Base-by-base conservation (phyloP, 2,888 invertebrate genomes). In the Rhagonycha lutea region DNA sequence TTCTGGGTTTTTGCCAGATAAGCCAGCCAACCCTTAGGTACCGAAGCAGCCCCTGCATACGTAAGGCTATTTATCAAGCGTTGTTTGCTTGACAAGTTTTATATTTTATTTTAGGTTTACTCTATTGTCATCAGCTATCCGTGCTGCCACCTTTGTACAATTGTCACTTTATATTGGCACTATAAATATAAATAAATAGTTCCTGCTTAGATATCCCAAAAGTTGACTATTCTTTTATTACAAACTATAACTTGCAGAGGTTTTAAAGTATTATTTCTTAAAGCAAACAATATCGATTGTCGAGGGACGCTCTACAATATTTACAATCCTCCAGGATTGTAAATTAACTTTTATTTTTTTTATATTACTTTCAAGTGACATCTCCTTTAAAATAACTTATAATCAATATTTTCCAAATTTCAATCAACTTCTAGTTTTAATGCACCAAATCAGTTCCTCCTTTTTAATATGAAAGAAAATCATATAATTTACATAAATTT, bases 51-150 rank as follows among this genome's bases (percentile, higher is more conserved):
- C 82, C 82, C 80, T 78, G 79, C 79, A 77, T 79, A 79, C 80
- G 80, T 77, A 79, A 74, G 78, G 83, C 84, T 83, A 86, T 86
- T 86, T 86, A 86, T 86, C 86, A 86, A 84, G 82, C 81, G 83
- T 86, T 85, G 84, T 85, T 83, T 82, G 73, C 79, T 79, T 86
- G 86, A 86, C 86, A 86, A 84, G 82, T 85, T 86, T 86, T 86
- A 85, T 86, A 85, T 86, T 85, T 86, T 86, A 84, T 85, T 84
- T 83, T 84, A 83, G 82, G 81, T 84, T 83, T 80, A 73, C 80
- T 75, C 83, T 75, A 83, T 85, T 85, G 85, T 85, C 80, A 79
- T 76, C 77, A 72, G 81, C 79, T 74, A 81, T 83, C 82, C 81
- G 80, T 82, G 81, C 83, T 80, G 82, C 83, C 83, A 84, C 84